phyloP scores from a whole-genome alignment of 2,797 vertebrate genomes.

The Sebastes miniatus region DNA sequence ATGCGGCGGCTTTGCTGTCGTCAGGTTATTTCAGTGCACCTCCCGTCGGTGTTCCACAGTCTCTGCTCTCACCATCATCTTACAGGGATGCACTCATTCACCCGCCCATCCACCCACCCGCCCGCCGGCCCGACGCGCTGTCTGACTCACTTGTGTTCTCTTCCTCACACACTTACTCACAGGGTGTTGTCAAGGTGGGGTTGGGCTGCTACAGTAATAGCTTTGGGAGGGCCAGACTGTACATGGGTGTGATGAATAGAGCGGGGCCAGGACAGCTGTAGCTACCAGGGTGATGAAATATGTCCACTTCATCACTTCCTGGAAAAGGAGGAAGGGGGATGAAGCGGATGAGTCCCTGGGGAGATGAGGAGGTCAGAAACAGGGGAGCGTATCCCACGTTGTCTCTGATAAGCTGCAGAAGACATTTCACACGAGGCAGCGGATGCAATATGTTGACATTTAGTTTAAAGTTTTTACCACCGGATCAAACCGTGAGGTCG shows the following conservation, averaged over 20 bases:
- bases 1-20: background rate
- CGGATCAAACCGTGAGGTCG: conserved; percentile 1
- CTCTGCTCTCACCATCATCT: background rate
- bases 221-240: conserved; percentile 18
- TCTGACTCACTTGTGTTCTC: conserved; percentile 36
- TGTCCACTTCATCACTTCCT: conserved; percentile 55
- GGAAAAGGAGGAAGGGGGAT: conserved; percentile 13
- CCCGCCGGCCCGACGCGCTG: background rate
- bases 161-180: conserved; percentile 33
- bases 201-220: conserved; percentile 28
- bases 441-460: conserved; percentile 17
- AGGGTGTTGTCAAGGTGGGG: conserved; percentile 31
- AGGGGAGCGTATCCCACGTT: background rate
- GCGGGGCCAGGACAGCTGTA: background rate
- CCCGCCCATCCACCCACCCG: background rate
- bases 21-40: conserved; percentile 5
- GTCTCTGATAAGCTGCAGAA: background rate
- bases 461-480: conserved; percentile 23
- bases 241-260: conserved; percentile 44
- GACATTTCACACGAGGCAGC: background rate
- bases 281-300: conserved; percentile 42
- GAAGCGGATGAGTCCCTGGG: background rate
- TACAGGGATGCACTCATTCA: conserved; percentile 28
- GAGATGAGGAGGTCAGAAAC: conserved; percentile 2
- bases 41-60: background rate